These are phyloP conservation scores for Alectura lathami DNA, from an alignment of 2,113 vertebrate species.

Conservation along the genomic window DNA sequence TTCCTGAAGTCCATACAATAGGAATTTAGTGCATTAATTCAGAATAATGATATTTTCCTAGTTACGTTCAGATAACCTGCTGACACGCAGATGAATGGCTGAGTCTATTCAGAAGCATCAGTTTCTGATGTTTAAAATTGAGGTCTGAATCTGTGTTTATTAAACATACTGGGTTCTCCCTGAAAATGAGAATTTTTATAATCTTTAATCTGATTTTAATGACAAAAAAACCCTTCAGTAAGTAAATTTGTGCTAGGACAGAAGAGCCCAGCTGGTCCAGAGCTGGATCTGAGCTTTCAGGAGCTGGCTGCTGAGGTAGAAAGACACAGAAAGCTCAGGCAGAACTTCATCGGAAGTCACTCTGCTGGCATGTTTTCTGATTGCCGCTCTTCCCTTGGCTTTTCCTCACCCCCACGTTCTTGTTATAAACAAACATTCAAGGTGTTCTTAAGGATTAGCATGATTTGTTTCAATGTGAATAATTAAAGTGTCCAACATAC, in stretches of 20 bases:
- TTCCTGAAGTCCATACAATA: not conserved
- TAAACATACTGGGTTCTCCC: not conserved
- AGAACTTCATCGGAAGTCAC: not conserved
- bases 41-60: not conserved
- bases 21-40: not conserved
- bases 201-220: not conserved
- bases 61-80: not conserved
- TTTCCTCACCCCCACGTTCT: not conserved
- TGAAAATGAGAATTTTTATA: not conserved
- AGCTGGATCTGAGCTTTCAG: not conserved
- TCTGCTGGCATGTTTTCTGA: not conserved
- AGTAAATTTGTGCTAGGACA: not conserved
- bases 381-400: not conserved
- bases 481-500: not conserved
- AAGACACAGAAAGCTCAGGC: not conserved
- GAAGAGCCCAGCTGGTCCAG: not conserved
- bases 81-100: not conserved
- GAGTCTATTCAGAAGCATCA: not conserved
- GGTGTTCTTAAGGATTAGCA: not conserved
- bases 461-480: not conserved
- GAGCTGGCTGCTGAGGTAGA: not conserved
- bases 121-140: not conserved
- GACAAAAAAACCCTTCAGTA: not conserved
- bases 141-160: not conserved
- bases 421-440: accelerated